Conservation (phyloP, 2,113 vertebrate species). For the Eonycteris spelaea region DNA sequence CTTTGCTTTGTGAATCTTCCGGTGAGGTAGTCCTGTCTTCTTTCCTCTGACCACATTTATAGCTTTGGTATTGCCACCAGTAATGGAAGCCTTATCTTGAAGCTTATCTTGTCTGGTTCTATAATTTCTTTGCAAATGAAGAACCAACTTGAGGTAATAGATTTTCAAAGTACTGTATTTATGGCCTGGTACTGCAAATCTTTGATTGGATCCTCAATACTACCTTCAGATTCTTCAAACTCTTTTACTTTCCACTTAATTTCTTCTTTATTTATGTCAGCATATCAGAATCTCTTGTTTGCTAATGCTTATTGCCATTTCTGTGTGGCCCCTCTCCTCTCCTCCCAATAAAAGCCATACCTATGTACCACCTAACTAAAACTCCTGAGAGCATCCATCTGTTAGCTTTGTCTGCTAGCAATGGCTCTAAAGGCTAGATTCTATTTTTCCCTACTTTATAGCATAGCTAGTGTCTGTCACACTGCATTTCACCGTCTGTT, state of each 20-base stretch:
- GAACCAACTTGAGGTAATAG: neutral
- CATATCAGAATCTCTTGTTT: neutral
- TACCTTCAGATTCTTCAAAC: neutral
- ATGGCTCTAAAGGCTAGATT: neutral
- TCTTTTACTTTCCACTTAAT: neutral
- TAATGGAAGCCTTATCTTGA: neutral
- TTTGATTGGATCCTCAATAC: neutral
- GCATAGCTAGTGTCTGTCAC: neutral
- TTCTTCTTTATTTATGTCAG: neutral
- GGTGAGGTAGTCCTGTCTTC: neutral
- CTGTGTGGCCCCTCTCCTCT: neutral
- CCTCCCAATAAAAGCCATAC: neutral
- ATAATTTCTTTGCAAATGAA: neutral
- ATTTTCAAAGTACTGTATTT: neutral
- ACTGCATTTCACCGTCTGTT: neutral
- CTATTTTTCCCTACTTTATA: neutral
- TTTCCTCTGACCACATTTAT: neutral
- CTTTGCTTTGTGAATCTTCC: neutral
- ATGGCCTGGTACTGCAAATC: neutral
- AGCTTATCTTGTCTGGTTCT: neutral
- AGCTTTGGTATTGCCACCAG: neutral
- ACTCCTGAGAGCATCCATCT: neutral
- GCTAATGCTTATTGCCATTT: neutral
- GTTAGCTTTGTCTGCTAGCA: neutral
- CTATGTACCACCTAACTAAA: neutral